These are phyloP conservation scores for Parthenolecanium corni DNA, from an alignment of 2,888 invertebrate species.

Conservation along the genomic window DNA sequence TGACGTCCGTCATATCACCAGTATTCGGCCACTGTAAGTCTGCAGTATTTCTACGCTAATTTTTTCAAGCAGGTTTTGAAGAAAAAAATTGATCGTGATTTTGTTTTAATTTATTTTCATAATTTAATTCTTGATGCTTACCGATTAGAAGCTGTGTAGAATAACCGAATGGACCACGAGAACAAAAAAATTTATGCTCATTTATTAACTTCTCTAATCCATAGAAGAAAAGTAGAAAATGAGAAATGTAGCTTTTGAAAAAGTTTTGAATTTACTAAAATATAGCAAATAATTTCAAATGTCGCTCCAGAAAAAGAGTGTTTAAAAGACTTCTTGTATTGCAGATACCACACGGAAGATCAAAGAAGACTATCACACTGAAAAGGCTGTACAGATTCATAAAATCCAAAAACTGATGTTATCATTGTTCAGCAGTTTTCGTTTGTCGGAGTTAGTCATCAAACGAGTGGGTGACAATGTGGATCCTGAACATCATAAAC, in stretches of 20 bases:
- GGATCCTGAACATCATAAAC: conserved; percentile 8
- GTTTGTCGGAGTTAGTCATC: neutral
- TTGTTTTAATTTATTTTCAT: neutral
- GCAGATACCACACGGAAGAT: neutral
- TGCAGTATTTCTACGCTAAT: neutral
- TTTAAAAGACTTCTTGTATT: too few species aligned
- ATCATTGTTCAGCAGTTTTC: conserved; percentile 17
- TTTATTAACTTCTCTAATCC: too few species aligned
- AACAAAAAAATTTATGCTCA: too few species aligned
- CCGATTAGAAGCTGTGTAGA: too few species aligned
- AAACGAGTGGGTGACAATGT: conserved; percentile 13
- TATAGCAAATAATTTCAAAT: too few species aligned
- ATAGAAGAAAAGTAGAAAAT: too few species aligned
- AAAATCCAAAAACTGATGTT: conserved; percentile 26
- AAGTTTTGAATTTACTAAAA: too few species aligned
- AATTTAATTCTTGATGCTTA: too few species aligned
- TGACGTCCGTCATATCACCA: conserved; percentile 58
- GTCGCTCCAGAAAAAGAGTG: too few species aligned
- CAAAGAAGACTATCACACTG: conserved; percentile 19
- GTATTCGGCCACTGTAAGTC: conserved; percentile 23
- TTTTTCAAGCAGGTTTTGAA: neutral
- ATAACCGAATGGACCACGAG: too few species aligned
- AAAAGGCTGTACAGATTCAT: conserved; percentile 22
- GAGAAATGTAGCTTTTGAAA: too few species aligned
- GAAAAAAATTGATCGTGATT: neutral